A percentile compares a stretch with the other conserved stretches of the same genome.
Conservation (phyloP, 1,140 invertebrate genomes). For the Zaprionus nigranus region DNA sequence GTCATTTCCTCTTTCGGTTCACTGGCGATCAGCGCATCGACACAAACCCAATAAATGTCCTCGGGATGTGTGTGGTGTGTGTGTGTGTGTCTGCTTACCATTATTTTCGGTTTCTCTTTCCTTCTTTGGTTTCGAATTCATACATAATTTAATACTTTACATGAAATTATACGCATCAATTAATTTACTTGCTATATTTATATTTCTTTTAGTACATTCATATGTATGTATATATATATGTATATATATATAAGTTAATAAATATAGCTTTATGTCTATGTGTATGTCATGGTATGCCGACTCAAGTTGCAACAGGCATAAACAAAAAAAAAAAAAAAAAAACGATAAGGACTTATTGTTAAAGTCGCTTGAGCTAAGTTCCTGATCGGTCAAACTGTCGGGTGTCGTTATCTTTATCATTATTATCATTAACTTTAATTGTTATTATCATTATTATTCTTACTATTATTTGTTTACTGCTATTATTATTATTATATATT, state of each 20-base stretch:
- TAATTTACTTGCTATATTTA: constrained; percentile 72
- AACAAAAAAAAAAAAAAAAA: constrained; percentile 24
- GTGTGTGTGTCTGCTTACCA: constrained; percentile 19
- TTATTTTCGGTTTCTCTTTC: constrained; percentile 25
- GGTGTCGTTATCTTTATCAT: constrained; percentile 4
- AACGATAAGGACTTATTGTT: constrained; percentile 34
- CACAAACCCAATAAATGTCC: constrained; percentile 53
- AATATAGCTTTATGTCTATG: constrained; percentile 38
- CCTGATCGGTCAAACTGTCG: constrained; percentile 43
- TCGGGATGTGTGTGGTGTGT: constrained; percentile 31
- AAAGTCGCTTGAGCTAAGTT: constrained; percentile 47
- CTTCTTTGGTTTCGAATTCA: constrained; percentile 29
- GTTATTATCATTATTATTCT: constrained; percentile 14
- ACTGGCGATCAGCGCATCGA: constrained; percentile 6
- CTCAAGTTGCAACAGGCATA: constrained; percentile 27
- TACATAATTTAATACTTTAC: constrained; percentile 69
- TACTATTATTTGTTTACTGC: constrained; percentile 33
- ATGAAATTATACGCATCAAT: constrained; percentile 69
- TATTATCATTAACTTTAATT: constrained; percentile 18
- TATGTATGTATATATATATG: constrained; percentile 34
- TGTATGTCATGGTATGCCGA: constrained; percentile 32
- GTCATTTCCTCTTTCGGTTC: neutral
- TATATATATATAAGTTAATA: constrained; percentile 39
- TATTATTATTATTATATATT: constrained; percentile 40
- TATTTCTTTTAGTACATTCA: constrained; percentile 71